These are phyloP conservation scores for Oncorhynchus tshawytscha DNA, from an alignment of 2,113 vertebrate species.

Conservation along the genomic window DNA sequence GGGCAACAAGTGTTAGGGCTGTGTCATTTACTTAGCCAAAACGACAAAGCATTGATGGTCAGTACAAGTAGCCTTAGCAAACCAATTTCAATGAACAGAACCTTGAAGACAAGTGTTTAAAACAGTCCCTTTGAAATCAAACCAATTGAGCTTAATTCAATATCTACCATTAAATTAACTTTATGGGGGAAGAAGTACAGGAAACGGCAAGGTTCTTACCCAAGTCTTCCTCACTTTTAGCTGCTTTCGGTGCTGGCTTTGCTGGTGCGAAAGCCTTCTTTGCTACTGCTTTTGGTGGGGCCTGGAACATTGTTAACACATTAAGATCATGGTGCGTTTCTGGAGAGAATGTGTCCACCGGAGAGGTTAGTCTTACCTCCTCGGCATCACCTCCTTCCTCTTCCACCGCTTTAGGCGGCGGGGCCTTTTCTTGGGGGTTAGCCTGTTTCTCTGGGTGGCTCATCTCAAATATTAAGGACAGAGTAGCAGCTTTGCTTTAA, in stretches of 20 bases:
- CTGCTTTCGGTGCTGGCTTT: slow-evolving; percentile 31
- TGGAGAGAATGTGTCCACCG: not conserved
- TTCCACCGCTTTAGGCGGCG: slow-evolving; percentile 86
- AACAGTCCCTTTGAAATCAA: not conserved
- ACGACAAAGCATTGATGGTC: not conserved
- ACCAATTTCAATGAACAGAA: not conserved
- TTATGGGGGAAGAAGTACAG: not conserved
- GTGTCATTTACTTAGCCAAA: not conserved
- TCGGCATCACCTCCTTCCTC: slow-evolving; percentile 79
- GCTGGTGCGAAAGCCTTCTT: slow-evolving; percentile 62
- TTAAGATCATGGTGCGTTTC: not conserved
- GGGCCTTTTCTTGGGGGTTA: slow-evolving; percentile 83
- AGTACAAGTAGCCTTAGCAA: not conserved
- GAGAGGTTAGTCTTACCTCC: slow-evolving; percentile 54
- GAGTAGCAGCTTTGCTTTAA: too few relatives aligned
- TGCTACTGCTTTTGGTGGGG: slow-evolving; percentile 54
- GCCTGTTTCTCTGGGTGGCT: slow-evolving; percentile 72
- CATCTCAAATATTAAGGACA: too few relatives aligned
- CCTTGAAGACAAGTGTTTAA: too few relatives aligned
- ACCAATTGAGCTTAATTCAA: not conserved
- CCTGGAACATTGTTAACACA: slow-evolving; percentile 29
- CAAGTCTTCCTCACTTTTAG: slow-evolving; percentile 70
- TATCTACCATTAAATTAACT: too few relatives aligned
- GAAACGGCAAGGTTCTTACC: slow-evolving; percentile 45
- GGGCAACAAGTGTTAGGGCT: not conserved